Evolutionary conservation across 2,888 invertebrate species (phyloP).

Genomic region (Alitta virens): DNA sequence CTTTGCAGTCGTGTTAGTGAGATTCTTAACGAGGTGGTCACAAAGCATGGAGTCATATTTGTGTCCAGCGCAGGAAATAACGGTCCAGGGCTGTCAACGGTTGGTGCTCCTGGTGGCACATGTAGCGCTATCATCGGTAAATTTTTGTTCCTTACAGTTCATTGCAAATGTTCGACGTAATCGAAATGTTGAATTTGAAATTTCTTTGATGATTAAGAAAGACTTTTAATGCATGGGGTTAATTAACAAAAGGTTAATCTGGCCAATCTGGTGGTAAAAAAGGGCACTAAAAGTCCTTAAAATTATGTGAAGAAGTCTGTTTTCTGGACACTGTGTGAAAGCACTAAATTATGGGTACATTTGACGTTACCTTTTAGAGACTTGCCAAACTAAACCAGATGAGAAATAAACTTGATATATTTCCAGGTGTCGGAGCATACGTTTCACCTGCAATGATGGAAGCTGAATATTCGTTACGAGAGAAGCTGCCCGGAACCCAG

Average conservation of each 20-base stretch:
- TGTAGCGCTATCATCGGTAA: constrained; percentile 61
- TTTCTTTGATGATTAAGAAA: not conserved
- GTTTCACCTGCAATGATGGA: constrained; percentile 97
- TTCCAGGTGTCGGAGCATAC: constrained; percentile 92
- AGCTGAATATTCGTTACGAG: constrained; percentile 87
- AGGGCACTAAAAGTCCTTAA: not conserved
- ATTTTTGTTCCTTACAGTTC: constrained; percentile 66
- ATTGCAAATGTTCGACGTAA: too few species aligned
- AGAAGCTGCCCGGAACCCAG: constrained; percentile 78
- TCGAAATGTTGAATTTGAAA: too few species aligned
- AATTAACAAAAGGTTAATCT: not conserved
- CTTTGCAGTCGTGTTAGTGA: constrained; percentile 65
- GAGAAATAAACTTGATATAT: too few species aligned
- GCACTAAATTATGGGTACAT: too few species aligned
- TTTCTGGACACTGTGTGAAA: too few species aligned
- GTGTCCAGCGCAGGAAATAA: constrained; percentile 93
- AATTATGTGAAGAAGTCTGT: not conserved
- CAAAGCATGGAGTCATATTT: constrained; percentile 88
- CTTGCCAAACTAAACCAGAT: too few species aligned
- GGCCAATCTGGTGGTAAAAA: not conserved
- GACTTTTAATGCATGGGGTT: not conserved
- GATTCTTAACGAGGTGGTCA: constrained; percentile 64
- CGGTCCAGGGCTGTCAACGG: constrained; percentile 88
- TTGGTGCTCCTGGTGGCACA: constrained; percentile 67
- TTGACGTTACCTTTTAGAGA: too few species aligned